Evolutionary conservation across 1,140 invertebrate species (phyloP).

Genomic region (Zaprionus vittiger): DNA sequence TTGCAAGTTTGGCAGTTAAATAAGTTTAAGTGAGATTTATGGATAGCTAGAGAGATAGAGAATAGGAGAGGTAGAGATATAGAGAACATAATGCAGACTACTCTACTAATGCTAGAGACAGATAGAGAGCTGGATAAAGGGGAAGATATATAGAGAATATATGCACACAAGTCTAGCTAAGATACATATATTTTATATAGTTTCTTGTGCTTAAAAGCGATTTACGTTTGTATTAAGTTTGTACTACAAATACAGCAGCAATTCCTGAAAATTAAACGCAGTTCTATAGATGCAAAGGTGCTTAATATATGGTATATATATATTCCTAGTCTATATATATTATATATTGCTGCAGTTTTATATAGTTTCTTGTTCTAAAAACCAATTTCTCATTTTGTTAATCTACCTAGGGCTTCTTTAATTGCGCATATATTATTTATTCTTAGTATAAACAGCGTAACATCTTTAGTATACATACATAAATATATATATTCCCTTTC

Average conservation of each 20-base stretch:
- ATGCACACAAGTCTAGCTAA: rapidly evolving
- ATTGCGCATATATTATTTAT: no score
- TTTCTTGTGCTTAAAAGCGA: neutral
- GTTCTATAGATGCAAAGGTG: neutral
- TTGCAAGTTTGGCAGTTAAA: neutral
- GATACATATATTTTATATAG: neutral
- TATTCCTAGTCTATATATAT: neutral
- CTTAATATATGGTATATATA: neutral
- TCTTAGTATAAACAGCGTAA: no score
- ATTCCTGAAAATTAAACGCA: no score
- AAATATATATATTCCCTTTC: neutral
- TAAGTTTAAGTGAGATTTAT: neutral
- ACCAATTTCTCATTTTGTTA: neutral
- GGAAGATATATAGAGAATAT: neutral
- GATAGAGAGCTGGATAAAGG: no score
- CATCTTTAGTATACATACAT: neutral
- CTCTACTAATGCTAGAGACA: no score
- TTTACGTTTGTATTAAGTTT: neutral
- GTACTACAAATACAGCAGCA: neutral
- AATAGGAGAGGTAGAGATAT: no score
- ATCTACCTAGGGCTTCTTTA: neutral
- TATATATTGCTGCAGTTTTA: neutral
- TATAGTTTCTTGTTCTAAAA: neutral
- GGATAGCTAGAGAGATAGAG: neutral
- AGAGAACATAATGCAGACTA: no score